Evolutionary conservation across 2,113 vertebrate species (phyloP).

Genomic region (Bufo gargarizans): DNA sequence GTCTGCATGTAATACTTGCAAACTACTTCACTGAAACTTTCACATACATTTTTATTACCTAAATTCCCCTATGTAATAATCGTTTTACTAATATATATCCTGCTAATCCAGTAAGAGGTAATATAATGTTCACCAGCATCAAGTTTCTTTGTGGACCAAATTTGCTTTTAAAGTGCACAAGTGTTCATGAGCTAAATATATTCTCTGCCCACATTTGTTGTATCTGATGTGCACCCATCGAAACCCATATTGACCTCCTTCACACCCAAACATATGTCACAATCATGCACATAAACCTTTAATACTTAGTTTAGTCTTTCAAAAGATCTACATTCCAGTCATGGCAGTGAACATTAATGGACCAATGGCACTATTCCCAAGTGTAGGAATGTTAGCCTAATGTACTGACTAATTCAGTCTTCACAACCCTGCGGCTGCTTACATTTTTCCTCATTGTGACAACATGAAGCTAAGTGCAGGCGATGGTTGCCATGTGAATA

Average conservation of each 20-base stretch:
- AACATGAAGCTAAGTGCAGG: not conserved
- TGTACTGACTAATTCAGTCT: not conserved
- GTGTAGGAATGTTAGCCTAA: not conserved
- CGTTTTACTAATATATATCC: not conserved
- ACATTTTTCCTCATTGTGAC: conserved; percentile 1
- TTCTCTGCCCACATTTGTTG: not conserved
- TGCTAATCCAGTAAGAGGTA: not conserved
- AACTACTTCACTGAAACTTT: not conserved
- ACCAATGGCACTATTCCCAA: conserved; percentile 1
- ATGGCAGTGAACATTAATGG: conserved; percentile 30
- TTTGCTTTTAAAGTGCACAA: conserved; percentile 5
- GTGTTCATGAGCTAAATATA: conserved; percentile 15
- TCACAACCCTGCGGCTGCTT: not conserved
- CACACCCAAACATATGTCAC: conserved; percentile 1
- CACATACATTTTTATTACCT: conserved; percentile 12
- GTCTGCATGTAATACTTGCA: not conserved
- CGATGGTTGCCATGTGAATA: not conserved
- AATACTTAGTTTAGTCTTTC: conserved; percentile 4
- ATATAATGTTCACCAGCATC: not conserved
- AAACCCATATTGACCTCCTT: not conserved
- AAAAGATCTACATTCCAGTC: conserved; percentile 33
- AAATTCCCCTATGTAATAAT: not conserved
- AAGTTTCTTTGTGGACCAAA: not conserved
- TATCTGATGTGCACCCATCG: not conserved
- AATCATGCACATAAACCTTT: conserved; percentile 1